These are phyloP conservation scores for Cyclophora punctaria DNA, from an alignment of 2,888 invertebrate genomes.

Conservation along the genomic window DNA sequence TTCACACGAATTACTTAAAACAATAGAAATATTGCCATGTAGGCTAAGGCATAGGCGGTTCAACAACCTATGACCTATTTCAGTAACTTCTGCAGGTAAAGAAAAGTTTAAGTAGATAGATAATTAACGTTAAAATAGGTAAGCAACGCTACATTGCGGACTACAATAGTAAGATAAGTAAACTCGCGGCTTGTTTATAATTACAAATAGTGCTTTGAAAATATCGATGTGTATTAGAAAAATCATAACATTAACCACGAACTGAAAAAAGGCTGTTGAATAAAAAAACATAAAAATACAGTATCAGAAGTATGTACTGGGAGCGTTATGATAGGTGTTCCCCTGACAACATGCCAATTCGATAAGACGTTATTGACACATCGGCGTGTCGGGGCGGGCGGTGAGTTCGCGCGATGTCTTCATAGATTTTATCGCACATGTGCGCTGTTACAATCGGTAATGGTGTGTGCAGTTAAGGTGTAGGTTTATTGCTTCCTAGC, in stretches of 20 bases:
- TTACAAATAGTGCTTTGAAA: no score
- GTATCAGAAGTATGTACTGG: conserved; percentile 12
- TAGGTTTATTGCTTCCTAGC: conserved; percentile 71
- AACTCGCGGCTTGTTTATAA: no score
- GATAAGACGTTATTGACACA: conserved; percentile 65
- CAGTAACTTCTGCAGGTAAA: conserved; percentile 8
- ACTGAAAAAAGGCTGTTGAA: conserved; percentile 5
- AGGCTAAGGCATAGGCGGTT: conserved; percentile 27
- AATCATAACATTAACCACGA: no score
- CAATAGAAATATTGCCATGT: conserved; percentile 35
- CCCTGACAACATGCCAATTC: conserved; percentile 42
- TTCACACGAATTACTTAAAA: conserved; percentile 63
- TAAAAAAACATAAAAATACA: conserved; percentile 16
- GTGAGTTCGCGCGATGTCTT: conserved; percentile 26
- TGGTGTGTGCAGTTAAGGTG: conserved; percentile 69
- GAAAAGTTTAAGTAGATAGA: conserved; percentile 3
- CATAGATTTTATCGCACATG: conserved; percentile 57
- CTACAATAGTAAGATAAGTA: no score
- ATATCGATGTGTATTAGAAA: no score
- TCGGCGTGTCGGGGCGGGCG: conserved; percentile 20
- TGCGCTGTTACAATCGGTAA: conserved; percentile 69
- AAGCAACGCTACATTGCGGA: no score
- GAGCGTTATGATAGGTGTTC: conserved; percentile 28
- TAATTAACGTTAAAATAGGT: no score
- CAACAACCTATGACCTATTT: conserved; percentile 36